Evolutionary conservation across 2,888 invertebrate genomes (phyloP), one percentile per base, ranked within the genome.

Genomic region (Anoplius nigerrimus): DNA sequence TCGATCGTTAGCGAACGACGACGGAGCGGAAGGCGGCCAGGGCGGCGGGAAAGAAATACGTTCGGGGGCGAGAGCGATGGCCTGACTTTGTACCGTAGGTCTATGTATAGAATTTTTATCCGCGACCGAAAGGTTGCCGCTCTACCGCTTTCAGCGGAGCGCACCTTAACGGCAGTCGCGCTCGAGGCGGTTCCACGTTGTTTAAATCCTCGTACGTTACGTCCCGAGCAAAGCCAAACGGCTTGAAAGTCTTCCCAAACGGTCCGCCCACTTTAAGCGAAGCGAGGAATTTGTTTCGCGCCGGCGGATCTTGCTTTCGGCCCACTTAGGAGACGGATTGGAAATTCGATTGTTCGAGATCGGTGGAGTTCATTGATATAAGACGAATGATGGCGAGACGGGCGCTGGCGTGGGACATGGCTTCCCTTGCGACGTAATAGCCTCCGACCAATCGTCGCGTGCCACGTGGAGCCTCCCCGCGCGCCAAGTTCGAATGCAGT

Each of bases 221-320:
- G 57, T 48, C 45, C 48, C 57, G 53, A 59, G 34, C 66, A 61
- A 45, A 71, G 74, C 77, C 76, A 77, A 77, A 66, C 61, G 15
- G 54, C 61, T 67, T 72, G 77, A 77, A 53, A 67, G 55, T 58
- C 51, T 72, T 74, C 71, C n/a, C 76, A 77, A 77, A 69, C 71
- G 64, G 67, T 62, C 59, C 34, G 55, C 59, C 57, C 16, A 56
- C 67, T 72, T 59, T 65, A 70, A 70, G 69, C 66, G 62, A 52
- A 64, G 74, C 74, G 65, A 72, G 71, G 69, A 76, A 65, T 56
- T 75, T 57, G 58, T 67, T 66, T 68, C 69, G 55, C 61, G 34
- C 51, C 48, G 52, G 59, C 61, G 48, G 46, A 6, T 54, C 15
- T 51, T 53, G 3, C 22, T 61, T 16, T 48, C 46, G 53, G 22